Evolutionary conservation across 1,140 invertebrate genomes (phyloP), one percentile per base, ranked within the genome.

Genomic region (Diorhabda carinulata): DNA sequence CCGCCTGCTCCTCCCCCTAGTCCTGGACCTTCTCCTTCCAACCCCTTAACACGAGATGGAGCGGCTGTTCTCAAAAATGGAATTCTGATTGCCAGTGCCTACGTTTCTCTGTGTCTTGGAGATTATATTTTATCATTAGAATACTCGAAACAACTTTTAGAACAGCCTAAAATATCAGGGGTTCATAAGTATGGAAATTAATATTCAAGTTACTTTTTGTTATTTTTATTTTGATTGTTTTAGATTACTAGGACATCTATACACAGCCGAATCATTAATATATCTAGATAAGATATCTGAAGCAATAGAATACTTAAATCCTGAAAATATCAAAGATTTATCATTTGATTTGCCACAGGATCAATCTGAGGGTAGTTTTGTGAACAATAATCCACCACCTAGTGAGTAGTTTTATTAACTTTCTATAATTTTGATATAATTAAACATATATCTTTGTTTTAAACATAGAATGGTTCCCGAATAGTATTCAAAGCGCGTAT

Each of bases 231-330:
- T 25, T 25, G 25, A 25, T 25, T 25, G 25, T 78, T 84, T 76
- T 72, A 93, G 92, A 80, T 88, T 95, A 69, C 83, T 97, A 69
- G 93, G 89, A 0, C 91, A 95, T 81, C 87, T 97, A 71, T 97
- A 97, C 81, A 90, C 92, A 25, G 94, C 93, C 1, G 95, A 98
- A 82, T 90, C 94, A 57, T 82, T 94, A n/a, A 89, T 97, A 72
- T 87, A 91, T 65, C 81, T 95, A 77, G 91, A 96, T 77, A 88
- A 89, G 83, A 90, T 94, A 58, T 83, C 85, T 3, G 94, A 97
- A 81, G 95, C 95, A 3, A 86, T 96, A 25, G 88, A 92, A 69
- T 89, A 95, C 81, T 83, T 97, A 42, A 92, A 95, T 77, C 92
- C 91, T 4, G 89, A 92, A 52, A 86, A 87, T 78, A 87, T 95